Evolutionary conservation across 2,113 vertebrate species (phyloP).

Genomic region (Butorides virescens): DNA sequence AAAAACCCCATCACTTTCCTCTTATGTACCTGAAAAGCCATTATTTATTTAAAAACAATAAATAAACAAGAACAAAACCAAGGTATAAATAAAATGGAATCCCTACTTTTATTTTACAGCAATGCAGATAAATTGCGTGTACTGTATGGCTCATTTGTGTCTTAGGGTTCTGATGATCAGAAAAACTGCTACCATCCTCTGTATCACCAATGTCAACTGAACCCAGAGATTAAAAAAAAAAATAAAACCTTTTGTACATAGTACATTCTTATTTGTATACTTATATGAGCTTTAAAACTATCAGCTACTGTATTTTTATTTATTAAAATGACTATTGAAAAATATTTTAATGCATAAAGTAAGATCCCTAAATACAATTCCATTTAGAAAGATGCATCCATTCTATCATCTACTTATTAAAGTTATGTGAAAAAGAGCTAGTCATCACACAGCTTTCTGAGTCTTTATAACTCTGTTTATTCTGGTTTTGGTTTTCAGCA

Average conservation of each 20-base stretch:
- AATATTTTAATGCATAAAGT: neutral
- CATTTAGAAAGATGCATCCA: neutral
- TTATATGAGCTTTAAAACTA: neutral
- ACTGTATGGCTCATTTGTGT: neutral
- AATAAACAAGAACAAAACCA: neutral
- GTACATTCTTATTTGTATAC: neutral
- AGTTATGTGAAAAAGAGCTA: neutral
- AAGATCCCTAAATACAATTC: neutral
- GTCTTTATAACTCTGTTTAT: neutral
- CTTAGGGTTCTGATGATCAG: neutral
- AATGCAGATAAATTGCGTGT: neutral
- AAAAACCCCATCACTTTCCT: neutral
- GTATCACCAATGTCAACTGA: neutral
- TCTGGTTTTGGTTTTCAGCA: neutral
- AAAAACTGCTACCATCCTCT: neutral
- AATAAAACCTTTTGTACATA: neutral
- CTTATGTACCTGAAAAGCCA: neutral
- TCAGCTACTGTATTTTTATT: neutral
- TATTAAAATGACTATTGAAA: neutral
- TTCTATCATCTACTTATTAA: neutral
- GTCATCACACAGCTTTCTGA: neutral
- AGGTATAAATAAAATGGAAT: neutral
- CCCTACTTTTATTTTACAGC: neutral
- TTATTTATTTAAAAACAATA: neutral
- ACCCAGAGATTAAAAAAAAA: neutral